Evolutionary conservation across 2,113 vertebrate species (phyloP).

Genomic region (Chauna torquata): DNA sequence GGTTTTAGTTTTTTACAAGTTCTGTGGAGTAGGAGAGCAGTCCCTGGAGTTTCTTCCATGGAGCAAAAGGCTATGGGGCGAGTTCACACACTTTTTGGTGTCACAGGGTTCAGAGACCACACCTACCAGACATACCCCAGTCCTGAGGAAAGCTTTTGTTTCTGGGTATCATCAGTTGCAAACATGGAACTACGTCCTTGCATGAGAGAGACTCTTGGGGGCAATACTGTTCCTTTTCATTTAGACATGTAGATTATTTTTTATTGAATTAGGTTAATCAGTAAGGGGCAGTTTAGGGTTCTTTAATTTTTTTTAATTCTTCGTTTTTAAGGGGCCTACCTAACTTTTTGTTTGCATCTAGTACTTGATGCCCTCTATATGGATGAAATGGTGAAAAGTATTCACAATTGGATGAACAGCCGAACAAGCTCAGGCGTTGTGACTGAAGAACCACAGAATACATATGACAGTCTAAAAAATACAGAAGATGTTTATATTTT

Average conservation of each 20-base stretch:
- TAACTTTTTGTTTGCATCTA: conserved; percentile 57
- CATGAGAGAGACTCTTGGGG: not conserved
- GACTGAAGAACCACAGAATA: not conserved
- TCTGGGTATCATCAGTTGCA: not conserved
- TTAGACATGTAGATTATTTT: not conserved
- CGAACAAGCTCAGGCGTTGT: conserved; percentile 40
- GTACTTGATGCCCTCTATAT: conserved; percentile 90
- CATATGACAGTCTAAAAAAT: not conserved
- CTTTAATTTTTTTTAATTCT: not conserved
- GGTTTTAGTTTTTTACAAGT: not conserved
- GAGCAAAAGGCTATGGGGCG: not conserved
- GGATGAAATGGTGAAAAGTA: conserved; percentile 85
- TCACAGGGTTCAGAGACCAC: not conserved
- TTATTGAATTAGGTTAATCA: not conserved
- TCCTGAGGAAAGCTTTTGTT: not conserved
- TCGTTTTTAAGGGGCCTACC: not conserved
- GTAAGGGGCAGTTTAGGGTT: not conserved
- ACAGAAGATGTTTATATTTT: conserved; percentile 75
- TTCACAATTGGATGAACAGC: conserved; percentile 78
- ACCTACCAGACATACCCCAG: accelerated
- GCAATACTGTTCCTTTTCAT: not conserved
- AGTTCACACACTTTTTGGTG: not conserved
- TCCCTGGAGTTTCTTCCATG: not conserved
- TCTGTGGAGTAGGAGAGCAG: not conserved
- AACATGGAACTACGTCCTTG: not conserved